Evolutionary conservation across 1,140 invertebrate genomes (phyloP), one percentile per base, ranked within the genome.

Genomic region (Drosophila pachea): DNA sequence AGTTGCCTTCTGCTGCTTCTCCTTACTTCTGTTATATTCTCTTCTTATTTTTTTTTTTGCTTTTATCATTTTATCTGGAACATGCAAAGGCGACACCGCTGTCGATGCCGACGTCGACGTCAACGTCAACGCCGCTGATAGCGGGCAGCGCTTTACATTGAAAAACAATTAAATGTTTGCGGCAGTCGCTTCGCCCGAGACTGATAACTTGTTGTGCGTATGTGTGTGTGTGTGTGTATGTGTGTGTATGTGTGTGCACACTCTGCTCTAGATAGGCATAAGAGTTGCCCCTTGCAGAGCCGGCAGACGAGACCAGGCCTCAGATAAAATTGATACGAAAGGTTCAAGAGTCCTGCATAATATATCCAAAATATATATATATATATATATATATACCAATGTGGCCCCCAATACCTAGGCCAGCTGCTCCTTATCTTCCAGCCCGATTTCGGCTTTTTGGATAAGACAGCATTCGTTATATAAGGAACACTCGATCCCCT

Each of bases 161-260:
- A 76, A 83, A 78, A 78, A 62, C 78, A 83, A 83, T 83, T 76
- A 84, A 69, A 65, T 75, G 68, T 66, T 65, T 71, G 63, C 50
- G 38, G 54, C 61, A 66, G 60, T 75, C 75, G 66, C 69, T 64
- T 43, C 76, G 63, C 60, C 32, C 48, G 67, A 60, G 73, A 56
- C 60, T 73, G 77, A 78, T 78, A 78, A 73, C 53, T 59, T 22
- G 53, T n/a, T n/a, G n/a, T n/a, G 48, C 31, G n/a, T n/a, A n/a
- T 52, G 16, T 42, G 55, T 5, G 14, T 33, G 38, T 42, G 11
- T 14, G 14, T 40, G 16, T 60, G 36, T 55, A 35, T 58, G 29
- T 49, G 32, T 53, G 62, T 45, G 42, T 55, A 49, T 42, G 47
- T 76, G 74, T 76, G 67, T 72, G 42, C 58, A 58, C 33, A 53